phyloP scores from a whole-genome alignment of 2,888 invertebrate species.

The Bedellia somnulentella region DNA sequence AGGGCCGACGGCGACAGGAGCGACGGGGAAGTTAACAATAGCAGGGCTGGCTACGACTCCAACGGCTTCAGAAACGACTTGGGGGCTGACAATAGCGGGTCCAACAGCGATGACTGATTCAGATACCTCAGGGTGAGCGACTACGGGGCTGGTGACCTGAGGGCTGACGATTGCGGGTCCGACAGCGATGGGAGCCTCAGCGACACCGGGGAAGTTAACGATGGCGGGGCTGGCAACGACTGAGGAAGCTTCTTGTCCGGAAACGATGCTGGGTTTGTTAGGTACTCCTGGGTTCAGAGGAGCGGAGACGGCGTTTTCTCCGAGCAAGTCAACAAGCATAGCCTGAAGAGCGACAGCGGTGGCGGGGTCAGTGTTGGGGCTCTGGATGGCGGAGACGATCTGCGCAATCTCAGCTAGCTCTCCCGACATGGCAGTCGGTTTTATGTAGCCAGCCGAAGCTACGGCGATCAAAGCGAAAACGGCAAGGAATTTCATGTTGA shows the following conservation, averaged over 20 bases:
- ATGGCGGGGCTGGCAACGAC: slow-evolving; percentile 5
- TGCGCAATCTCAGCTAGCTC: slow-evolving; percentile 18
- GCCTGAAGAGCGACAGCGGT: slow-evolving; percentile 23
- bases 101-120: slow-evolving; percentile 9
- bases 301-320: slow-evolving; percentile 14
- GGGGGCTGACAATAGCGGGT: slow-evolving; percentile 3
- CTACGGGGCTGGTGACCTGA: slow-evolving; percentile 8
- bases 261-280: slow-evolving; percentile 10
- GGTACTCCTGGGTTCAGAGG: slow-evolving; percentile 18
- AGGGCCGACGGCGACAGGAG: slow-evolving; percentile 7
- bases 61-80: slow-evolving; percentile 12
- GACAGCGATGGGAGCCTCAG: background rate
- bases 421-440: slow-evolving; percentile 15
- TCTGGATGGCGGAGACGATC: slow-evolving; percentile 26
- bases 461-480: slow-evolving; percentile 23
- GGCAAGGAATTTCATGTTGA: slow-evolving; percentile 9
- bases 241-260: slow-evolving; percentile 9
- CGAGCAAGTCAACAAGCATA: slow-evolving; percentile 20
- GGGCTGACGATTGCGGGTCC: slow-evolving; percentile 5
- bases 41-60: background rate
- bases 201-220: slow-evolving; percentile 2
- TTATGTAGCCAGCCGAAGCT: slow-evolving; percentile 15
- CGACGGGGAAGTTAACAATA: background rate
- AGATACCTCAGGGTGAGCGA: background rate
- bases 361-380: slow-evolving; percentile 26